Evolutionary conservation across 1,140 invertebrate species (phyloP), one percentile per base, ranked within the genome.

Genomic region (Neuroterus valhalla): DNA sequence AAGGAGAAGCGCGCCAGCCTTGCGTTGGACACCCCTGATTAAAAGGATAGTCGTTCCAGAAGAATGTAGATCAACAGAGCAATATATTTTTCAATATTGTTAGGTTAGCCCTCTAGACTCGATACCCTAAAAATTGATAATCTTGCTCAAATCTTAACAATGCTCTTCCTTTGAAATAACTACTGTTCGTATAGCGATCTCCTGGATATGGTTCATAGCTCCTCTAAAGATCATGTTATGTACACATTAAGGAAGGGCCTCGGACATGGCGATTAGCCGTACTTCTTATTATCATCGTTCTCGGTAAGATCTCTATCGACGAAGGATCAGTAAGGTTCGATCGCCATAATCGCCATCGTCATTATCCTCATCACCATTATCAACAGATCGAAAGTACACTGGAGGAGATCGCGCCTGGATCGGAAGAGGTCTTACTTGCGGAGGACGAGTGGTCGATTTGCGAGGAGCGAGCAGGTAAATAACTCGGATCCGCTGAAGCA

Each of bases 381-480:
- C 67, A 72, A 3, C 44, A 48, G 72, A 70, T 38, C 31, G 68
- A 62, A 71, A 69, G 72, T 70, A 71, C 76, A 68, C 73, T 75
- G 52, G 72, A 66, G 68, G 71, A 46, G 67, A 66, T 72, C 71
- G 69, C 52, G 44, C 45, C 46, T 62, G 21, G 68, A 50, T 23
- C 31, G 66, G 68, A 55, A 74, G 78, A 79, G 77, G 67, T 80
- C 82, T 78, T 76, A 80, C 74, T 81, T 76, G 70, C 71, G 67
- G 21, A 68, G 73, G 75, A 80, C 75, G 67, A 73, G 70, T 72
- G 68, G 66, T 76, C 77, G 50, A 52, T 52, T 52, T 52, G 19
- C 21, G 23, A 55, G 26, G 68, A 72, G 67, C 75, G 52, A 71
- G 52, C 74, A 73, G 75, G 75, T 82, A 81, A 82, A 84, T 79